Base-by-base conservation (phyloP, 2,888 invertebrate species). In the Siphonodentalium dalli region DNA sequence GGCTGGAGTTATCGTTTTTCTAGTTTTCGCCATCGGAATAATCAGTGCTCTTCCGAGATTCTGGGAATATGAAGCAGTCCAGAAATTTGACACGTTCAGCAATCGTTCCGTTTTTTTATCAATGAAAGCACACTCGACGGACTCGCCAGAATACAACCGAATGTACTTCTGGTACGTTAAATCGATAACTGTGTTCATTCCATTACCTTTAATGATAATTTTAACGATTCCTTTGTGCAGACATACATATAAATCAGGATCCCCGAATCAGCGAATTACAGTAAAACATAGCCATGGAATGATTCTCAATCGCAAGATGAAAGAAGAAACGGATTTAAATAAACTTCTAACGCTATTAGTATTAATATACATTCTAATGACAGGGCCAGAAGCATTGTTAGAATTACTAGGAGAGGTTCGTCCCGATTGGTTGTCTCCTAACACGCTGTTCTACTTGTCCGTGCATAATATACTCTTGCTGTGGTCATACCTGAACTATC, bases 91-190 rank as follows among this genome's bases (percentile, higher is more conserved):
- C 53, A 57, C 55, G 33, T 43, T 46, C 18, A 62, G 56, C n/a
- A 72, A 69, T 43, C 45, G 40, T 28, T 69, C 68, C 11, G 48
- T 58, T 8, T n/a, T n/a, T n/a, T 50, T 74, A 9, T 65, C 74
- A 18, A 58, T 66, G 31, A 70, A 70, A 41, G 69, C 74, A 6
- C 48, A 53, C 3, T 58, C 66, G 13, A 68, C 71, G 8, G 60
- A 65, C 24, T 68, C 70, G n/a, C 67, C 70, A 27, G 75, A 74
- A 60, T 78, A 75, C 58, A 68, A 67, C 52, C 65, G 70, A 7
- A 70, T 75, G 52, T 78, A 78, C 55, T 77, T 75, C 61, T 78
- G 78, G 77, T 78, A 78, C 53, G 67, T 71, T 6, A 72, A 71
- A 29, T 71, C 69, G 5, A 69, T 78, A 40, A 74, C 72, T 18